These are phyloP conservation scores for Danio aesculapii DNA, from an alignment of 2,797 vertebrate genomes.

Conservation along the genomic window DNA sequence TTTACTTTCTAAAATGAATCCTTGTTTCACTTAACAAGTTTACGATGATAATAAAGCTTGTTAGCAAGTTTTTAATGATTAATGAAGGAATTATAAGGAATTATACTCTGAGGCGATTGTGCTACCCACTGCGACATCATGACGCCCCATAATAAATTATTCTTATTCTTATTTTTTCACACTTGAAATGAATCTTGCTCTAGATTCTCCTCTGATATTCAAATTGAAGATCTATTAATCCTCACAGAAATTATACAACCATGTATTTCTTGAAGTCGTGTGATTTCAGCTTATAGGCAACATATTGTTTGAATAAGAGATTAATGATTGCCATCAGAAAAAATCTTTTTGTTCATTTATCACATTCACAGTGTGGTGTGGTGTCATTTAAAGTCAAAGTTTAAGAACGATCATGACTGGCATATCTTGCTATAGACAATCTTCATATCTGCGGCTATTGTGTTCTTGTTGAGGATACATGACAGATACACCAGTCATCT, in stretches of 20 bases:
- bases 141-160: too few species aligned
- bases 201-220: conserved; percentile 4
- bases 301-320: conserved; percentile 18
- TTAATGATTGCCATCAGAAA: conserved; percentile 27
- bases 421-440: background rate
- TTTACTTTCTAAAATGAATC: too few species aligned
- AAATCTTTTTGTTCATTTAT: conserved; percentile 16
- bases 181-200: background rate
- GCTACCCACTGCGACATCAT: too few species aligned
- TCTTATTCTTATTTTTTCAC: too few species aligned
- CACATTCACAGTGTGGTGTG: background rate
- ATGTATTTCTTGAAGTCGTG: background rate
- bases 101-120: too few species aligned
- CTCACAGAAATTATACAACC: background rate
- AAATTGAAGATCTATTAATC: background rate
- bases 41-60: too few species aligned
- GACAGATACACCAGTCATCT: conserved; percentile 37
- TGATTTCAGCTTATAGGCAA: background rate
- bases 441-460: conserved; percentile 31
- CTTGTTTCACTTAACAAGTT: too few species aligned
- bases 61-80: too few species aligned
- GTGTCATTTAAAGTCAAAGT: conserved; percentile 20
- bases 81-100: too few species aligned
- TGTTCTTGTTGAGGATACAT: conserved; percentile 43
- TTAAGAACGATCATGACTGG: conserved; percentile 27